Percentiles rank a stretch among this genome's conserved stretches.
Conservation (phyloP, 2,888 invertebrate genomes). For the Saturnia pavonia region DNA sequence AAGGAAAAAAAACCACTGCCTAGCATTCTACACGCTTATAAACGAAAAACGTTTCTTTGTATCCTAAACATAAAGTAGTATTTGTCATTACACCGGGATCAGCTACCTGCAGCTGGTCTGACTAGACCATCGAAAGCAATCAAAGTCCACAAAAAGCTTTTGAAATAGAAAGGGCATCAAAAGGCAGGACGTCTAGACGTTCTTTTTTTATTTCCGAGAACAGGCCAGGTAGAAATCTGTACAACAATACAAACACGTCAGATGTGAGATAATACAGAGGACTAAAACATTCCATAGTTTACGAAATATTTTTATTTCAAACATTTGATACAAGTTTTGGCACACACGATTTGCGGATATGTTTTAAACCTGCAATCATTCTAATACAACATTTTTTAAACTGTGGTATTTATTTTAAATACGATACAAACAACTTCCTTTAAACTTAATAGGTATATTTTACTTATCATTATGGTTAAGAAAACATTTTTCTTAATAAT, state of each 20-base stretch:
- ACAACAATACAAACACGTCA: conserved; percentile 31
- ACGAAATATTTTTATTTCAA: conserved; percentile 19
- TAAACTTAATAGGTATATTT: neutral
- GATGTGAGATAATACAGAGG: conserved; percentile 19
- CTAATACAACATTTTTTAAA: neutral
- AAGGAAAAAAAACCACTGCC: conserved; percentile 41
- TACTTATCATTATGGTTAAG: neutral
- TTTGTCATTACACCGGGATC: conserved; percentile 44
- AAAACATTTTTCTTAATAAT: neutral
- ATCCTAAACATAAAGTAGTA: conserved; percentile 58
- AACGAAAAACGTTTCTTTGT: conserved; percentile 54
- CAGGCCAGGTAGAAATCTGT: conserved; percentile 67
- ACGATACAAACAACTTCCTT: neutral
- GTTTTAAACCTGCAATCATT: neutral
- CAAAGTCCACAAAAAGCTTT: conserved; percentile 68
- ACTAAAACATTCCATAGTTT: conserved; percentile 20
- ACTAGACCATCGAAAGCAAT: conserved; percentile 67
- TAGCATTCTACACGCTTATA: conserved; percentile 38
- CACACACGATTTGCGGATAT: conserved; percentile 12
- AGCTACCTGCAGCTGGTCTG: conserved; percentile 71
- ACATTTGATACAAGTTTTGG: conserved; percentile 21
- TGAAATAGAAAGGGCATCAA: conserved; percentile 70
- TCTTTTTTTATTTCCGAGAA: conserved; percentile 67
- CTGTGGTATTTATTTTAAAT: neutral
- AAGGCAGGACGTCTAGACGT: conserved; percentile 78